A percentile compares a stretch with the other conserved stretches of the same genome.
Conservation (phyloP, 1,140 invertebrate genomes). For the Harpegnathos saltator region DNA sequence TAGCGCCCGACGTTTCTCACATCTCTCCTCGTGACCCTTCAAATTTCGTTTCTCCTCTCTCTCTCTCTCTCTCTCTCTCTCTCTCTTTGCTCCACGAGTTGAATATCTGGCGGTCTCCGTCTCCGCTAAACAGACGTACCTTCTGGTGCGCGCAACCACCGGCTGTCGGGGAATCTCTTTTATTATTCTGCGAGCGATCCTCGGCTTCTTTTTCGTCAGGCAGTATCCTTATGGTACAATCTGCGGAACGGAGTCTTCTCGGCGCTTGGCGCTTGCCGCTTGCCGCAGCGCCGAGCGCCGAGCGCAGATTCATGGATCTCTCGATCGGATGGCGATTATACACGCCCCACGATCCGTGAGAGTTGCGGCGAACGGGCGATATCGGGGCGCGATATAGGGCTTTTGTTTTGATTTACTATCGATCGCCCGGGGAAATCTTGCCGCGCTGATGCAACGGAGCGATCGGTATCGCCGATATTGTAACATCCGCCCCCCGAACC, state of each 20-base stretch:
- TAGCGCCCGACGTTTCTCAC: not conserved
- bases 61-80: constrained; percentile 11
- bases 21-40: not conserved
- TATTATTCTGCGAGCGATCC: constrained; percentile 35
- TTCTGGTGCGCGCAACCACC: constrained; percentile 63
- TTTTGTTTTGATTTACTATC: constrained; percentile 35
- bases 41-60: not conserved
- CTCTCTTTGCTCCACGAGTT: not conserved
- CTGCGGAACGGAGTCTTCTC: constrained; percentile 53
- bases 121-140: constrained; percentile 45
- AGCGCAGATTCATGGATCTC: constrained; percentile 61
- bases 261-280: too few relatives aligned
- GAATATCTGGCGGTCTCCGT: constrained; percentile 40
- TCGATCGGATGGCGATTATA: constrained; percentile 52
- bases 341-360: constrained; percentile 34
- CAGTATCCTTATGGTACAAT: constrained; percentile 68
- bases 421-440: not conserved
- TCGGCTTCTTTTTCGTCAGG: constrained; percentile 32
- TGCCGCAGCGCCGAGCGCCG: too few relatives aligned
- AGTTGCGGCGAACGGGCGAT: constrained; percentile 39
- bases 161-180: constrained; percentile 53
- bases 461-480: not conserved
- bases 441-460: not conserved
- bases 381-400: constrained; percentile 46
- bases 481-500: not conserved